These are phyloP conservation scores for Xiphias gladius DNA, from an alignment of 2,113 vertebrate genomes.

Conservation along the genomic window DNA sequence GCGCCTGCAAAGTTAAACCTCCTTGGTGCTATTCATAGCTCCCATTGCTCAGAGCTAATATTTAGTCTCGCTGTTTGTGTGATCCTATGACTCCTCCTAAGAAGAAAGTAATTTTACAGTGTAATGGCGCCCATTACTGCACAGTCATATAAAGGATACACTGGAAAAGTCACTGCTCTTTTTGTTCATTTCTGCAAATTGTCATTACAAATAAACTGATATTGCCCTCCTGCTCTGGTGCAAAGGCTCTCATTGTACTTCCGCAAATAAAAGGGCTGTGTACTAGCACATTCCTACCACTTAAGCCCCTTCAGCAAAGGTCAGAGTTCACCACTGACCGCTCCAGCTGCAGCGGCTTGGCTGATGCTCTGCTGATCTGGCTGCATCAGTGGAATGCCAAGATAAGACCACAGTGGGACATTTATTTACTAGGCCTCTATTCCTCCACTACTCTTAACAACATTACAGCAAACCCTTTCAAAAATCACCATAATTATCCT, in stretches of 20 bases:
- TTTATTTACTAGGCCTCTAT: slow-evolving; percentile 46
- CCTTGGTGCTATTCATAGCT: slow-evolving; percentile 64
- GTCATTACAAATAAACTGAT: slow-evolving; percentile 30
- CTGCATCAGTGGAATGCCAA: slow-evolving; percentile 76
- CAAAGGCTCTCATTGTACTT: slow-evolving; percentile 66
- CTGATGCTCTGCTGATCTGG: slow-evolving; percentile 72
- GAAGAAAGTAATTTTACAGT: slow-evolving; percentile 26
- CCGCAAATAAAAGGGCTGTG: slow-evolving; percentile 41
- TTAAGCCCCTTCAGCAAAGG: slow-evolving; percentile 65
- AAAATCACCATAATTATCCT: slow-evolving; percentile 9
- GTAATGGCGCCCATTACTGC: neutral
- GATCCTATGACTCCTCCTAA: slow-evolving; percentile 2
- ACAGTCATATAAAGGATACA: slow-evolving; percentile 29
- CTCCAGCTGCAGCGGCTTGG: slow-evolving; percentile 69
- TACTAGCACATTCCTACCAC: slow-evolving; percentile 75
- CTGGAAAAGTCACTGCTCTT: slow-evolving; percentile 23
- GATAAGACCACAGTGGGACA: slow-evolving; percentile 65
- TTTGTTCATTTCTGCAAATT: slow-evolving; percentile 15
- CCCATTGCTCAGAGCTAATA: slow-evolving; percentile 50
- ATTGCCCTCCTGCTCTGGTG: slow-evolving; percentile 6
- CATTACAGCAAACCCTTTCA: slow-evolving; percentile 19
- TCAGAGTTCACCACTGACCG: slow-evolving; percentile 70
- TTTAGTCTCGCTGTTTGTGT: slow-evolving; percentile 45
- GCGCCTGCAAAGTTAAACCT: slow-evolving; percentile 59
- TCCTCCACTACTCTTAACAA: neutral